Evolutionary conservation across 2,113 vertebrate genomes (phyloP), one percentile per base, ranked within the genome.

Genomic region (Barnardius zonarius): DNA sequence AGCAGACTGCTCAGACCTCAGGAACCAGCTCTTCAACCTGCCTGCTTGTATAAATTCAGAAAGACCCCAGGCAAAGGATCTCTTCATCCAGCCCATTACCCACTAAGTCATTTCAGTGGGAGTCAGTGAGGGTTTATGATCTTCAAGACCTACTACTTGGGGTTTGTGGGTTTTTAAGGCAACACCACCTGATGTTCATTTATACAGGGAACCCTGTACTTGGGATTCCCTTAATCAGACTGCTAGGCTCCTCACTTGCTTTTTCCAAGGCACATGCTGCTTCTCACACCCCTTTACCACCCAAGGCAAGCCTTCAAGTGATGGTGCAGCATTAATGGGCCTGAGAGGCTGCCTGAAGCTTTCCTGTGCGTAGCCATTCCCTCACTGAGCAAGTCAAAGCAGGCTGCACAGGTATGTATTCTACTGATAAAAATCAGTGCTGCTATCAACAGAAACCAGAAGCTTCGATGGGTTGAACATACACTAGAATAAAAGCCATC

Each of bases 281-380:
- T 70, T 22, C 81, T 43, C 6, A 7, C 6, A 28, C 2, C 22
- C n/a, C 70, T 55, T 2, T 82, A 43, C 43, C 39, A 75, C 51
- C 4, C 0, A 72, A 41, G 68, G 17, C 15, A 62, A 91, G 49
- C 30, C 27, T 83, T 62, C 5, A 16, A 49, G 30, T 0, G 4
- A 31, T 2, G 3, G 33, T 2, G 11, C n/a, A 63, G 37, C 39
- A 25, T 30, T 12, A 66, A 27, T 10, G 28, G 18, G 27, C 7
- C 54, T 15, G 35, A 46, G 35, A 43, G 28, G 20, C 57, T 55
- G 61, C 46, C 62, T n/a, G 67, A 66, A 64, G 22, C 49, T 28
- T 28, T 18, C 1, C 1, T 14, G 15, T 5, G 17, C 41, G 11
- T 0, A 31, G 31, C 22, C 57, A 37, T 46, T 43, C 33, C 59